Conservation (phyloP, 1,140 invertebrate genomes). For the Cotesia chilonis region DNA sequence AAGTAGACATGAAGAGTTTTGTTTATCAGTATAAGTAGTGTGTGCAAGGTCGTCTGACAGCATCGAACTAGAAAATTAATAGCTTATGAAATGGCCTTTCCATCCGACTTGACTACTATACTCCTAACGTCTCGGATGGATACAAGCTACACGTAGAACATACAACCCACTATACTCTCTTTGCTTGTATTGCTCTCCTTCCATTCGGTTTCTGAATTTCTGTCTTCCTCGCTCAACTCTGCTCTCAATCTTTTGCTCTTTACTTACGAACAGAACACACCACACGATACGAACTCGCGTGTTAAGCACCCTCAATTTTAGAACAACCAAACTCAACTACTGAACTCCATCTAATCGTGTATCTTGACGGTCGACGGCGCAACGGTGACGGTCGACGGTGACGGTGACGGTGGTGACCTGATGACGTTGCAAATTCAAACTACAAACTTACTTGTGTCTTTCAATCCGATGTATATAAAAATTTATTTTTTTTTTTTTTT, state of each 20-base stretch:
- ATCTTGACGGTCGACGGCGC: too few species aligned
- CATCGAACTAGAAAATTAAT: conserved; percentile 48
- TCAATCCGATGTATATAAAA: conserved; percentile 1
- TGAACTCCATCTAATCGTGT: conserved; percentile 12
- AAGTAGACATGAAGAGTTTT: neutral
- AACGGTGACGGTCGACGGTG: too few species aligned
- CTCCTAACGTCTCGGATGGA: neutral
- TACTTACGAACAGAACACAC: too few species aligned
- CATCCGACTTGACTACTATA: conserved; percentile 34
- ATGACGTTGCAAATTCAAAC: conserved; percentile 37
- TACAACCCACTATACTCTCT: too few species aligned
- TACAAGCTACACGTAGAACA: too few species aligned
- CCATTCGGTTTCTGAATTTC: too few species aligned
- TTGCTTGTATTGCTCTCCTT: too few species aligned
- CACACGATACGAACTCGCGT: conserved; percentile 47
- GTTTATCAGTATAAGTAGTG: neutral
- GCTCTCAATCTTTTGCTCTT: too few species aligned
- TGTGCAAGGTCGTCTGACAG: neutral
- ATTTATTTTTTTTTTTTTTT: too few species aligned
- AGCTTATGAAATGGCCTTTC: conserved; percentile 51
- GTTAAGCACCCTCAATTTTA: conserved; percentile 46
- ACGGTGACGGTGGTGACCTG: conserved; percentile 8
- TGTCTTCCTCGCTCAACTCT: too few species aligned
- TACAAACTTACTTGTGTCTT: conserved; percentile 25
- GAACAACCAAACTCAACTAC: conserved; percentile 12